Percentiles rank a stretch among this genome's conserved stretches.
Evolutionary conservation across 2,888 invertebrate genomes (phyloP).

Genomic region (Ophraella communa): DNA sequence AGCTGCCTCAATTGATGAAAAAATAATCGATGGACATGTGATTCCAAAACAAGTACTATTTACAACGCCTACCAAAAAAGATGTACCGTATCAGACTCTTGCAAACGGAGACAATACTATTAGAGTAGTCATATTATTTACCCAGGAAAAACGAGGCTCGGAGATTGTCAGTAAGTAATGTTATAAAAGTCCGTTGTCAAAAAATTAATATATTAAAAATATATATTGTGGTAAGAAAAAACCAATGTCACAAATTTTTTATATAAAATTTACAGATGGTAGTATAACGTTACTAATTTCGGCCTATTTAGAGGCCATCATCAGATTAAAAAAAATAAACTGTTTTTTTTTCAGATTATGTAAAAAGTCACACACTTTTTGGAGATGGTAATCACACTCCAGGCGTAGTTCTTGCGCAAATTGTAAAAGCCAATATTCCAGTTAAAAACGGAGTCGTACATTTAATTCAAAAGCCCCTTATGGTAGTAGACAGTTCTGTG

Average conservation of each 20-base stretch:
- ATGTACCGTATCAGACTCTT: constrained; percentile 77
- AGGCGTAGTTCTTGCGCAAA: constrained; percentile 87
- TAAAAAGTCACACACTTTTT: constrained; percentile 82
- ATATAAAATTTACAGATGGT: no score
- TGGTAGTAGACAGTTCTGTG: constrained; percentile 90
- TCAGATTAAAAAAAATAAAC: no score
- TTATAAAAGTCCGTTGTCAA: no score
- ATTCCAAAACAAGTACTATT: constrained; percentile 87
- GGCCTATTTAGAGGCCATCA: no score
- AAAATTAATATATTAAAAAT: no score
- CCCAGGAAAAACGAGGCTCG: constrained; percentile 72
- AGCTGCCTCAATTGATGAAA: constrained; percentile 75
- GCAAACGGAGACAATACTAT: constrained; percentile 85
- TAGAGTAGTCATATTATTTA: constrained; percentile 82
- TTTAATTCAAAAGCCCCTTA: constrained; percentile 87
- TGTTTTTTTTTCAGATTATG: constrained; percentile 70
- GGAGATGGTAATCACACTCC: constrained; percentile 79
- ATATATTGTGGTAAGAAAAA: no score
- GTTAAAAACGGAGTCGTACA: constrained; percentile 93
- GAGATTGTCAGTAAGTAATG: constrained; percentile 66
- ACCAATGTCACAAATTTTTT: no score
- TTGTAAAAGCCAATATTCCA: constrained; percentile 88
- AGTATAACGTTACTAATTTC: no score
- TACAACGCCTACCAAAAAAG: constrained; percentile 79
- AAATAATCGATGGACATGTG: constrained; percentile 89